Evolutionary conservation across 2,113 vertebrate genomes (phyloP).

Genomic region (Illadopsis cleaveri): DNA sequence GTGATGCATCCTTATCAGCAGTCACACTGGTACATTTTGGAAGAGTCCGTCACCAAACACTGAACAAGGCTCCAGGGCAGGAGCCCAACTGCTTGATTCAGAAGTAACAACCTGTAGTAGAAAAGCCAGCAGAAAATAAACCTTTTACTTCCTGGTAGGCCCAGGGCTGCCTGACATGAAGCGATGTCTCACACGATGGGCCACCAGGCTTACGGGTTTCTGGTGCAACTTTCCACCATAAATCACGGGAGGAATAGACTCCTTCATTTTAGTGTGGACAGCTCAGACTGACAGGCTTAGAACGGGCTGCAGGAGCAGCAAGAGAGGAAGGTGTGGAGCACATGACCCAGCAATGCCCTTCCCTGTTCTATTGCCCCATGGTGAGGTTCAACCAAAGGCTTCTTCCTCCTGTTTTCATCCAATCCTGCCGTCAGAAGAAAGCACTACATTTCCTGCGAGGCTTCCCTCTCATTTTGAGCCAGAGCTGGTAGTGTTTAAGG

Average conservation of each 20-base stretch:
- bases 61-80: background rate
- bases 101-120: background rate
- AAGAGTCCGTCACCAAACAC: accelerated
- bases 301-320: accelerated
- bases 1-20: background rate
- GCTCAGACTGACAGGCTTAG: accelerated
- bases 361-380: background rate
- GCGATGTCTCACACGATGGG: accelerated
- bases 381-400: background rate
- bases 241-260: accelerated
- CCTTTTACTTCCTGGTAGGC: background rate
- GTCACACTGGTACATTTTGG: background rate
- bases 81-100: background rate
- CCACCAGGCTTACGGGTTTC: accelerated
- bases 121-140: background rate
- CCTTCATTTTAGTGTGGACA: accelerated
- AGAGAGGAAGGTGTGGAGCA: background rate
- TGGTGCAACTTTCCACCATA: background rate
- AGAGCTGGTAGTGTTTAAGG: background rate
- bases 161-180: background rate
- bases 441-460: background rate
- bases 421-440: background rate
- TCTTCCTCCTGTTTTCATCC: background rate
- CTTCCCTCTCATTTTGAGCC: background rate
- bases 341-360: background rate